A percentile compares a stretch with the other conserved stretches of the same genome.
Conservation (phyloP, 2,113 vertebrate species). For the Felis chaus region DNA sequence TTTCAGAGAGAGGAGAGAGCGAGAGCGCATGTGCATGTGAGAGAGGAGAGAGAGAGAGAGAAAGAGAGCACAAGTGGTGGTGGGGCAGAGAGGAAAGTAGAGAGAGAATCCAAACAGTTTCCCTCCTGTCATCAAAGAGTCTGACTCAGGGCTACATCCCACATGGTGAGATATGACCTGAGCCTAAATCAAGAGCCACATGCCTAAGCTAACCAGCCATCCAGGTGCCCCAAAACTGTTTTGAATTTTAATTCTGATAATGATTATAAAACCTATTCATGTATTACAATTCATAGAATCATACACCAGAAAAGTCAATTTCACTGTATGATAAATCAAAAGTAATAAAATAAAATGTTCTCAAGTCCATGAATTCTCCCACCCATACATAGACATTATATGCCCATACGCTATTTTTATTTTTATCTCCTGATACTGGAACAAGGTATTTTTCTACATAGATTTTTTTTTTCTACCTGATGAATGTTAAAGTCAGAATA, state of each 20-base stretch:
- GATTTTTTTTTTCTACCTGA: background rate
- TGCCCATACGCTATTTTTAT: background rate
- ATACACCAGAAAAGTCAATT: background rate
- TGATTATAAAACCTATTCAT: background rate
- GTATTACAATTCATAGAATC: background rate
- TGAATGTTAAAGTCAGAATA: background rate
- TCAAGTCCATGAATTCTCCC: background rate
- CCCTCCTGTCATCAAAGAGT: too few species aligned
- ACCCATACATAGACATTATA: fast-evolving
- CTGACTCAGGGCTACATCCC: too few species aligned
- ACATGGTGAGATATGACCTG: too few species aligned
- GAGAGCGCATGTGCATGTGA: fast-evolving
- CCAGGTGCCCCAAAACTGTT: background rate
- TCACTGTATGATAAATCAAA: background rate
- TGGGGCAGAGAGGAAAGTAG: too few species aligned
- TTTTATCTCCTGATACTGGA: background rate
- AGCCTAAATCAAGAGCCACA: too few species aligned
- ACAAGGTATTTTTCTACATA: background rate
- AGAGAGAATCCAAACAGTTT: too few species aligned
- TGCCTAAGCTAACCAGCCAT: too few species aligned
- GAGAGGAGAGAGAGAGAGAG: too few species aligned
- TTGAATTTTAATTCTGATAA: background rate
- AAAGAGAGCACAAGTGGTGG: too few species aligned
- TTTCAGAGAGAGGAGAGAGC: too few species aligned
- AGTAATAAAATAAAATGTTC: background rate